A percentile compares a stretch with the other conserved stretches of the same genome.
Evolutionary conservation across 1,140 invertebrate genomes (phyloP).

Genomic region (Phthorimaea operculella): DNA sequence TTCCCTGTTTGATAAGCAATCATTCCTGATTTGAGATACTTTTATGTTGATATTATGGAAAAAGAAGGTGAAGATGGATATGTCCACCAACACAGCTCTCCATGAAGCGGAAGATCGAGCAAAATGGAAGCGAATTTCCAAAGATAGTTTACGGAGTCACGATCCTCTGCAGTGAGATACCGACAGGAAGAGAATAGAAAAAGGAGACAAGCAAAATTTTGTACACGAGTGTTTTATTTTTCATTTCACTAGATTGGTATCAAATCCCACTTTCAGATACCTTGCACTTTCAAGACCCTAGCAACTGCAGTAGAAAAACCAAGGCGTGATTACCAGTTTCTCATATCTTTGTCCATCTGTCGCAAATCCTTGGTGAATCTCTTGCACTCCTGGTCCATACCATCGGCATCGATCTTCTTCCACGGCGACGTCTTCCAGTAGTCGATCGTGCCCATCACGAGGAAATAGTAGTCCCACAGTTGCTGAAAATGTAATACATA

Average conservation of each 20-base stretch:
- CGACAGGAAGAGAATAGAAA: background rate
- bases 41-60: too few species aligned
- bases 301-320: background rate
- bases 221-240: too few species aligned
- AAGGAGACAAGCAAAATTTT: background rate
- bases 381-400: slow-evolving; percentile 95
- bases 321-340: slow-evolving; percentile 73
- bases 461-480: slow-evolving; percentile 90
- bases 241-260: too few species aligned
- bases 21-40: too few species aligned
- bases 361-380: slow-evolving; percentile 87
- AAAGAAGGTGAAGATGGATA: too few species aligned
- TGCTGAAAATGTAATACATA: slow-evolving; percentile 66
- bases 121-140: too few species aligned
- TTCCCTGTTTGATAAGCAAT: slow-evolving; percentile 41
- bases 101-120: too few species aligned
- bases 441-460: slow-evolving; percentile 83
- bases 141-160: too few species aligned
- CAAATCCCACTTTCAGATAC: too few species aligned
- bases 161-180: too few species aligned
- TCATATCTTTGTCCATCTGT: slow-evolving; percentile 88
- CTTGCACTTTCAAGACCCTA: too few species aligned
- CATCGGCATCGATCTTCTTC: slow-evolving; percentile 93
- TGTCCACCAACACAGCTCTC: too few species aligned
- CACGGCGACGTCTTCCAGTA: slow-evolving; percentile 94